Percentiles rank a stretch among this genome's conserved stretches.
Evolutionary conservation across 2,797 vertebrate species (phyloP).

Genomic region (Aldrovandia affinis): DNA sequence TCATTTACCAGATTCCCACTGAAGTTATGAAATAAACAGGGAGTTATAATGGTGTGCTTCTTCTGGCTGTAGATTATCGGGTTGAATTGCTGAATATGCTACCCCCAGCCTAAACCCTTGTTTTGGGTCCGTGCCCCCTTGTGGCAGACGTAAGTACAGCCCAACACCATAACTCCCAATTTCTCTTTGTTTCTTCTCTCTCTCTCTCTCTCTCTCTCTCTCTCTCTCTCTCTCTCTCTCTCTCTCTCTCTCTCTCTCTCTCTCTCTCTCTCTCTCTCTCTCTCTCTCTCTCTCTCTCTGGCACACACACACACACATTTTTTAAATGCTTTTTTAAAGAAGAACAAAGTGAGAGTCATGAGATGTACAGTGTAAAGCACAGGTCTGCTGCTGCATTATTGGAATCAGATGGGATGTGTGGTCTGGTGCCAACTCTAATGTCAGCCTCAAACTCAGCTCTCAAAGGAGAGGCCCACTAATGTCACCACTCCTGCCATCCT

Average conservation of each 20-base stretch:
- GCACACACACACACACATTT: neutral
- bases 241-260: neutral
- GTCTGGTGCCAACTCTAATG: conserved; percentile 25
- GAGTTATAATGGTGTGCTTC: neutral
- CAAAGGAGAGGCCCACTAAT: conserved; percentile 32
- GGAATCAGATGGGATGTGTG: conserved; percentile 37
- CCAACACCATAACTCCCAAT: no score
- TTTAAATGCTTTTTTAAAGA: neutral
- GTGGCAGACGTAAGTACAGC: neutral
- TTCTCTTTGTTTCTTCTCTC: neutral
- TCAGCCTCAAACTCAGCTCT: conserved; percentile 32
- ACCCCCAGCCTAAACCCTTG: conserved; percentile 22
- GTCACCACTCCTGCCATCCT: conserved; percentile 16
- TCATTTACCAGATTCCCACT: neutral
- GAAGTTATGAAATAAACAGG: conserved; percentile 58
- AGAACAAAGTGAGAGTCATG: conserved; percentile 24
- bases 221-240: neutral
- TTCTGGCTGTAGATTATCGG: conserved; percentile 43
- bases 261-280: neutral
- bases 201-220: neutral
- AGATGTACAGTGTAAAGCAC: conserved; percentile 23
- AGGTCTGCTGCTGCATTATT: conserved; percentile 31
- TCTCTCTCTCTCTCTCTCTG: neutral
- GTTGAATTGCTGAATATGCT: conserved; percentile 42
- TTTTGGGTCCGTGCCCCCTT: conserved; percentile 3